These are phyloP conservation scores for Edolisoma coerulescens DNA, from an alignment of 2,113 vertebrate genomes.

Conservation along the genomic window DNA sequence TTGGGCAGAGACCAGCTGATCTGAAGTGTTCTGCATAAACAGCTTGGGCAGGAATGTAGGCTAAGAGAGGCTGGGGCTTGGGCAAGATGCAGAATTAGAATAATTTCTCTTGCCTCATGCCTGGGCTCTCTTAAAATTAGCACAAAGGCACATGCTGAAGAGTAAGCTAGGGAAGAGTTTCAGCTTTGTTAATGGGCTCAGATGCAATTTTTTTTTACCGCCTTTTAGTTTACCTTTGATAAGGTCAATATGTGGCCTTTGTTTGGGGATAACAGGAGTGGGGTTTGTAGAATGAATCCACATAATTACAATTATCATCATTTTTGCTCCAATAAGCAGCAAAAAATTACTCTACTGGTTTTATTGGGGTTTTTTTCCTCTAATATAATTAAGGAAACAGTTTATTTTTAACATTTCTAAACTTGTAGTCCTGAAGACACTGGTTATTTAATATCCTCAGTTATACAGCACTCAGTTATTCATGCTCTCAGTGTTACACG, in stretches of 20 bases:
- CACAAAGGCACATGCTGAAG: neutral
- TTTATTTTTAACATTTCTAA: neutral
- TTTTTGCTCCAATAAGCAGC: neutral
- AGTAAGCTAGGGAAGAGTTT: neutral
- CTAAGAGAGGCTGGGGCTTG: neutral
- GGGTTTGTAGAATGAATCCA: neutral
- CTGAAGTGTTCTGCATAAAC: neutral
- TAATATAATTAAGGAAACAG: neutral
- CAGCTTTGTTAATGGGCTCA: neutral
- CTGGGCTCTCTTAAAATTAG: neutral
- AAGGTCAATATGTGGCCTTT: neutral
- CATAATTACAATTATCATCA: neutral
- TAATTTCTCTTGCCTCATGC: neutral
- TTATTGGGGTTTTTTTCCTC: rapidly evolving
- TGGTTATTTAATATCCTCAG: neutral
- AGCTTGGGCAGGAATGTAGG: neutral
- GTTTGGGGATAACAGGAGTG: neutral
- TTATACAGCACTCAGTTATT: neutral
- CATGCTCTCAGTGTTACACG: neutral
- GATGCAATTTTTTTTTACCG: neutral
- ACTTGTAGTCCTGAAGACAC: neutral
- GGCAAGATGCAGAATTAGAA: neutral
- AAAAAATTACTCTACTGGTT: neutral
- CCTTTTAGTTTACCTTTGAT: neutral
- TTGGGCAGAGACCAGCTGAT: neutral